A percentile compares a stretch with the other conserved stretches of the same genome.
These are phyloP conservation scores for Seira musarum DNA, from an alignment of 2,888 invertebrate species.

Conservation along the genomic window DNA sequence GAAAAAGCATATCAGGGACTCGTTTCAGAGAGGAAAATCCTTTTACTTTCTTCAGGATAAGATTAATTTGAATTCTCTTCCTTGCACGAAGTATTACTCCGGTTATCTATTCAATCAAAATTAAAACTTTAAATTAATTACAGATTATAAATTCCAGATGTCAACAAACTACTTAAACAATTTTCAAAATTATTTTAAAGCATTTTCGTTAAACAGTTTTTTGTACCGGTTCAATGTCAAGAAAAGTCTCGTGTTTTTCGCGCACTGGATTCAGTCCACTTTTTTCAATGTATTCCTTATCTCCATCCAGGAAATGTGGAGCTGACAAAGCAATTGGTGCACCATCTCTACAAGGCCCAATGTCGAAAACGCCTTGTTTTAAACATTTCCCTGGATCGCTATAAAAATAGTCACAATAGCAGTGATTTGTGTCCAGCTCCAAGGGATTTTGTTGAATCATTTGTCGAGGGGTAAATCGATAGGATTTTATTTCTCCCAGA, in stretches of 20 bases:
- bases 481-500: slow-evolving; percentile 31
- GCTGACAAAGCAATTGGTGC: slow-evolving; percentile 53
- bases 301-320: slow-evolving; percentile 52
- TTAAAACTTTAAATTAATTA: no score
- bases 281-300: slow-evolving; percentile 21
- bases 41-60: slow-evolving; percentile 1
- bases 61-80: neutral
- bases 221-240: slow-evolving; percentile 15
- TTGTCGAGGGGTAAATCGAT: slow-evolving; percentile 41
- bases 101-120: slow-evolving; percentile 18
- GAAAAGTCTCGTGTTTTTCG: slow-evolving; percentile 8
- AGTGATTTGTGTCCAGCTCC: slow-evolving; percentile 24
- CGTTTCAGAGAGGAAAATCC: neutral
- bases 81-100: neutral
- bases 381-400: slow-evolving; percentile 15
- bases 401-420: slow-evolving; percentile 36
- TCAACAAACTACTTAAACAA: no score
- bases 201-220: no score
- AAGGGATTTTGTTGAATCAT: slow-evolving; percentile 35
- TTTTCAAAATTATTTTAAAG: no score
- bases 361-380: slow-evolving; percentile 43
- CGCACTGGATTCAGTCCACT: neutral
- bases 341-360: slow-evolving; percentile 51
- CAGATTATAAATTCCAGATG: no score
- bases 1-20: neutral